Evolutionary conservation across 2,113 vertebrate species (phyloP), one percentile per base, ranked within the genome.

Genomic region (Epinephelus fuscoguttatus): DNA sequence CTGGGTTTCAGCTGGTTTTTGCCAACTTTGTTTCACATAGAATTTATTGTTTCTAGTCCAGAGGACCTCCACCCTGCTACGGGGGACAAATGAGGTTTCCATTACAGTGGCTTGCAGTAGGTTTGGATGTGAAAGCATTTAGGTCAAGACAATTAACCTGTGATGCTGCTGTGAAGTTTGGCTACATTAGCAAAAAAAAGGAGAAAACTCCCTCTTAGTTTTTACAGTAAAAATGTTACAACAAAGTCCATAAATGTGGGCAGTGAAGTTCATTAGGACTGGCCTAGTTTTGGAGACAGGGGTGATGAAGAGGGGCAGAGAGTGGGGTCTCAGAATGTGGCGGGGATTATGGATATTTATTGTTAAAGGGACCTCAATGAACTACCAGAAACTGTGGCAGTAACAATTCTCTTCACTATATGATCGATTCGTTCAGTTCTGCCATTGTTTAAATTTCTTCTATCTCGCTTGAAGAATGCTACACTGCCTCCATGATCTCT

Each of bases 181-280:
- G 57, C 70, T 33, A 30, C 37, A n/a, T 62, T 17, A 33, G 81
- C 52, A 60, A 3, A 50, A 89, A 89, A 67, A 12, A 21, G 21
- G 18, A 19, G 42, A 27, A 42, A n/a, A n/a, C 21, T 63, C 52
- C 45, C 13, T 60, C 9, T 53, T 17, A 21, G 19, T 55, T 18
- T 55, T 55, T 59, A 10, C 62, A 45, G 81, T 78, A 76, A 61
- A 84, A 82, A 30, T 37, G 59, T 37, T 42, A 27, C 45, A 21
- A 37, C 50, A 45, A 12, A 49, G 56, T 75, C 72, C 68, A 86
- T 91, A 86, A 83, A 89, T 2, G n/a, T 3, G 21, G 59, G 25
- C 3, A 21, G 59, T 40, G 66, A 42, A 80, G 69, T 85, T 89
- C 74, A 81, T 89, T 89, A 82, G 8, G 25, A 14, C 47, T 60